Evolutionary conservation across 2,797 vertebrate species (phyloP), one percentile per base, ranked within the genome.

Genomic region (Streptopelia turtur): DNA sequence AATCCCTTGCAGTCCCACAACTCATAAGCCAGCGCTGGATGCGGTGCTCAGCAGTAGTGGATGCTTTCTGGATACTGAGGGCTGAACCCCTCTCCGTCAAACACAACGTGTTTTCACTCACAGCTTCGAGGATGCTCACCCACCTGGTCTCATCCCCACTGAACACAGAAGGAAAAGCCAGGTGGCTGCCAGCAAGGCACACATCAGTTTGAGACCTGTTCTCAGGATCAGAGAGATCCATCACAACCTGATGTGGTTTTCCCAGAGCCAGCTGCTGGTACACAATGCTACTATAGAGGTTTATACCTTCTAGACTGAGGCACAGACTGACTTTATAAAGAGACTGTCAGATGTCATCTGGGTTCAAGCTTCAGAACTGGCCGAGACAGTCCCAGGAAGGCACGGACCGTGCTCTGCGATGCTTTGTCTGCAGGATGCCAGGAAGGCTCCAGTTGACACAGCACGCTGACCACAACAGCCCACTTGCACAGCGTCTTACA

Each of bases 391-490:
- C 11, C 4, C 18, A n/a, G 43, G 39, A 75, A 43, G 60, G 33
- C 33, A 79, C 7, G 70, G 28, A 45, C 20, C 1, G 1, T 47
- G 33, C 57, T 79, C 18, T 57, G 93, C 35, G 17, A 35, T 28
- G 22, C 55, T 74, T 24, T 59, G 12, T 41, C 80, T 45, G 39
- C 33, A 65, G 47, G 55, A 79, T 2, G 14, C 33, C 33, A 65
- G 28, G 49, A 86, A 83, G 35, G 41, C 23, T 78, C 37, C 0
- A 8, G 16, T 5, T 57, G 86, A 79, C 35, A 13, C 0, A 4
- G n/a, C 1, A 4, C 0, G 1, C 30, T 78, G 43, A 47, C 28
- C 2, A 0, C 3, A 83, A 68, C 25, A 75, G 50, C 24, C 39
- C 3, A 2, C 33, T 23, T 5, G 17, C 53, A 85, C 25, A 78